Base-by-base conservation (phyloP, 2,113 vertebrate species). In the Lophochroa leadbeateri region DNA sequence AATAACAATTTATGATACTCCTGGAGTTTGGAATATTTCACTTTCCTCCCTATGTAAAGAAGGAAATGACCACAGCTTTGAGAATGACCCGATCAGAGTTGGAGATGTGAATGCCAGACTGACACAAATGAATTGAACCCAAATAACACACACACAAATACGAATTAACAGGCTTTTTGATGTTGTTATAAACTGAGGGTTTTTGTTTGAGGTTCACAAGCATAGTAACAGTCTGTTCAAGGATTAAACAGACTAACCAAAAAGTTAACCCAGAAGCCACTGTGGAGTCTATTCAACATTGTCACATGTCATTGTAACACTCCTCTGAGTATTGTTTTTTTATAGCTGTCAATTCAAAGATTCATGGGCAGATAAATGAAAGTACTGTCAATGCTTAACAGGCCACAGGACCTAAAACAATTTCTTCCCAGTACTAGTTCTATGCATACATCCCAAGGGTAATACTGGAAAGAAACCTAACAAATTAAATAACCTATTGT, bases 151-250 rank as follows among this genome's bases (percentile, higher is more conserved):
- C 43, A 28, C 19, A 63, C 3, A 70, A 77, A 55, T 6, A 3
- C 2, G 5, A 78, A 78, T n/a, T 72, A 82, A 41, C 11, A 63
- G 19, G 20, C 3, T 71, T 78, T 83, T 79, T 21, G 0, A 0
- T 1, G 7, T 19, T 5, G 1, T 39, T n/a, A 43, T 44, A 61
- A 80, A 35, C 2, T 2, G 25, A 68, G 2, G 1, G 3, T 3
- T n/a, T n/a, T 79, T 79, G 58, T 13, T 65, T 75, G 55, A 74
- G 20, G 3, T 75, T 84, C 14, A 44, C 24, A 71, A 18, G 7
- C 16, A 57, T 9, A 52, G 10, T 33, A 55, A 35, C 4, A 44
- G 6, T 14, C 23, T 89, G 19, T 35, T 49, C 2, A 13, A 67
- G 23, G 8, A 69, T 39, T 77, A 61, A 86, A 74, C 11, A 80